Evolutionary conservation across 2,888 invertebrate genomes (phyloP).

Genomic region (Onchidella celtica): DNA sequence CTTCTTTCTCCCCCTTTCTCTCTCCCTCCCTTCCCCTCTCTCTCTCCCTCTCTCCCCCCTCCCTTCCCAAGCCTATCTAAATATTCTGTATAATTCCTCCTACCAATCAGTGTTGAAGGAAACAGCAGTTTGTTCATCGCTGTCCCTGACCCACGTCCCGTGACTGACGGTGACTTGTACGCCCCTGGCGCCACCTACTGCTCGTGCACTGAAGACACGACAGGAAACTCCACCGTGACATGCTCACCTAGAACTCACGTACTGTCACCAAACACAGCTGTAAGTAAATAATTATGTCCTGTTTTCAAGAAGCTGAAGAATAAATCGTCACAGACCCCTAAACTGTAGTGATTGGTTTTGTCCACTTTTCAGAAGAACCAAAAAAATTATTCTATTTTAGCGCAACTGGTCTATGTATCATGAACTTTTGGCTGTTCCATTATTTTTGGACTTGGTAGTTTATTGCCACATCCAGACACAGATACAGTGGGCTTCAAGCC

Average conservation of each 20-base stretch:
- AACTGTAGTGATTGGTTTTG: too few species aligned
- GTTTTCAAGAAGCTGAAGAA: too few species aligned
- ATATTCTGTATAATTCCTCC: too few species aligned
- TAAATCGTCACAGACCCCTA: too few species aligned
- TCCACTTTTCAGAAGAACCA: too few species aligned
- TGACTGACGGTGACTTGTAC: background rate
- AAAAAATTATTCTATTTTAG: too few species aligned
- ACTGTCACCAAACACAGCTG: conserved; percentile 11
- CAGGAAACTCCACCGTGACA: background rate
- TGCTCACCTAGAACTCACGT: background rate
- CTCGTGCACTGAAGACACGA: conserved; percentile 3
- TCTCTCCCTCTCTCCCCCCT: background rate
- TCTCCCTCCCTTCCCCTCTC: background rate
- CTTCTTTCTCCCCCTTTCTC: background rate
- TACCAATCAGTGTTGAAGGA: background rate
- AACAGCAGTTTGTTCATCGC: conserved; percentile 8
- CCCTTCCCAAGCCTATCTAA: too few species aligned
- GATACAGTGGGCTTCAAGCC: too few species aligned
- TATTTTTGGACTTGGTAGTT: too few species aligned
- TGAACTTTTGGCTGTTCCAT: too few species aligned
- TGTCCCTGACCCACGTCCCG: conserved; percentile 1
- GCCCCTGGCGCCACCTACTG: conserved; percentile 1
- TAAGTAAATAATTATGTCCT: background rate
- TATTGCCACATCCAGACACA: too few species aligned
- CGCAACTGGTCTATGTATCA: too few species aligned